Percentiles rank a stretch among this genome's conserved stretches.
These are phyloP conservation scores for Dasyornis broadbenti DNA, from an alignment of 2,113 vertebrate genomes.

Conservation along the genomic window DNA sequence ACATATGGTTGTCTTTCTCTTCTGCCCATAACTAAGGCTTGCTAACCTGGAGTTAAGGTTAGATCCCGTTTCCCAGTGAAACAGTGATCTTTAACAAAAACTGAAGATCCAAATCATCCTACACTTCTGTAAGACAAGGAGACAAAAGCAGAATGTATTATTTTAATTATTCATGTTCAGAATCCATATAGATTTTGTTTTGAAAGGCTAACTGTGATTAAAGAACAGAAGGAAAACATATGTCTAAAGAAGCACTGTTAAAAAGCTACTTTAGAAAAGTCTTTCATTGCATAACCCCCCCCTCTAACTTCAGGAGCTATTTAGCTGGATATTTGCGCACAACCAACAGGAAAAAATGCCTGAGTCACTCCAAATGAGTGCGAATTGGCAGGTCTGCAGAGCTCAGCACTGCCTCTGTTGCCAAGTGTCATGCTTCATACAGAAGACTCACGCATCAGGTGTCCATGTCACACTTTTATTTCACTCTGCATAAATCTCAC, in stretches of 20 bases:
- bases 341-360: slow-evolving; percentile 52
- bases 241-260: slow-evolving; percentile 17
- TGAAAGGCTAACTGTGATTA: slow-evolving; percentile 55
- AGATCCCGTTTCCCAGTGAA: neutral
- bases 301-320: neutral
- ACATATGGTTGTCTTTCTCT: neutral
- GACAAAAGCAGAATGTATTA: neutral
- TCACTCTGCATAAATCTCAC: slow-evolving; percentile 66
- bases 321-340: slow-evolving; percentile 33
- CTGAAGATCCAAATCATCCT: neutral
- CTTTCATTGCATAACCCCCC: neutral
- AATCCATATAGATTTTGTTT: slow-evolving; percentile 52
- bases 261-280: slow-evolving; percentile 34
- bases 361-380: slow-evolving; percentile 59
- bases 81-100: neutral
- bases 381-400: slow-evolving; percentile 57
- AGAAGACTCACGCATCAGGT: slow-evolving; percentile 61
- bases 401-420: slow-evolving; percentile 50
- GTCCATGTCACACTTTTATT: slow-evolving; percentile 61
- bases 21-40: neutral
- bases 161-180: slow-evolving; percentile 36
- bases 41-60: neutral
- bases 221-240: slow-evolving; percentile 64
- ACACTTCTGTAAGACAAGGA: neutral
- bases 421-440: slow-evolving; percentile 63